Evolutionary conservation across 92 coral and sea anemone genomes (phyloP).

Genomic region (Galaxea fascicularis): DNA sequence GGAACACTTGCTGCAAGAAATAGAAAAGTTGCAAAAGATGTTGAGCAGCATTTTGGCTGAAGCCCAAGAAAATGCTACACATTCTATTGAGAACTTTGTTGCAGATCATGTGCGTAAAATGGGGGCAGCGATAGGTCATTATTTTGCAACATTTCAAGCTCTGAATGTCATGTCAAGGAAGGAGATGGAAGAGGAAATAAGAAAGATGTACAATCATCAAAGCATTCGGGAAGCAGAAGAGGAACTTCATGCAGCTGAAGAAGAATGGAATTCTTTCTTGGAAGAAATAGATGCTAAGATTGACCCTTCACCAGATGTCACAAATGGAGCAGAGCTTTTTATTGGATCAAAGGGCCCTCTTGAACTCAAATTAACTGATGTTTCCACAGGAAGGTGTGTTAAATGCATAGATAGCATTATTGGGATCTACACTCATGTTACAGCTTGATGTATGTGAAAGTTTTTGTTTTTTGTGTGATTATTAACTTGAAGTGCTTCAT

Average conservation of each 20-base stretch:
- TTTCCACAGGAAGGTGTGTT: slow-evolving; percentile 74
- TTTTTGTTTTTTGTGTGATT: too few species aligned
- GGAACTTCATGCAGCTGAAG: slow-evolving; percentile 73
- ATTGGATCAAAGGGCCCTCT: slow-evolving; percentile 78
- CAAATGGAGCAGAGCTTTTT: background rate
- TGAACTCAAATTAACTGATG: slow-evolving; percentile 70
- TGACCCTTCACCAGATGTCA: slow-evolving; percentile 16
- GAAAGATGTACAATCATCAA: slow-evolving; percentile 49
- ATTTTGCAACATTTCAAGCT: slow-evolving; percentile 56
- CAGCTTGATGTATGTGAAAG: too few species aligned
- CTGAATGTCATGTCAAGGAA: slow-evolving; percentile 72
- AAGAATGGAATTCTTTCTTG: slow-evolving; percentile 82
- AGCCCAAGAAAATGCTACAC: slow-evolving; percentile 65
- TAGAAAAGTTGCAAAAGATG: slow-evolving; percentile 38
- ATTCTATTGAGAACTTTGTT: slow-evolving; percentile 75
- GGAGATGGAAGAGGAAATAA: slow-evolving; percentile 70
- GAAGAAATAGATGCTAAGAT: slow-evolving; percentile 72
- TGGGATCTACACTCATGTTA: too few species aligned
- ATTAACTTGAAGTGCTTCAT: too few species aligned
- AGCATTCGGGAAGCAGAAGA: slow-evolving; percentile 77
- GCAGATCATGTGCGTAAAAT: slow-evolving; percentile 72
- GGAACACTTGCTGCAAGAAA: slow-evolving; percentile 42
- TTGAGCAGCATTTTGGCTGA: slow-evolving; percentile 57
- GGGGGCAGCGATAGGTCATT: slow-evolving; percentile 77
- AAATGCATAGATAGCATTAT: background rate